These are phyloP conservation scores for Meteorus cinctellus DNA, from an alignment of 2,888 invertebrate species.

Conservation along the genomic window DNA sequence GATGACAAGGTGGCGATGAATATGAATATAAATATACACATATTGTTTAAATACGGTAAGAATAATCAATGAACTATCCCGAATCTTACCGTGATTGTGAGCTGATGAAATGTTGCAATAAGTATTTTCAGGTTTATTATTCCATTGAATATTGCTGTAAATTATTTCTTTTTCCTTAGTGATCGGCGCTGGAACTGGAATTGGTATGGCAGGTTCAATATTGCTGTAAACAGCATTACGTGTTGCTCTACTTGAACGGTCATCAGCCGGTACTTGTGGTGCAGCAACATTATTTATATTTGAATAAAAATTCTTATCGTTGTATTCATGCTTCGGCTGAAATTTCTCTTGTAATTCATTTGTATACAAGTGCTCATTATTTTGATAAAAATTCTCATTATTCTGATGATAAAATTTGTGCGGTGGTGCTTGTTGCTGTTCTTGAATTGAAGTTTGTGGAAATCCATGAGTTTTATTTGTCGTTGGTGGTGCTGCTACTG, in stretches of 20 bases:
- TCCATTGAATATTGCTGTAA: conserved; percentile 76
- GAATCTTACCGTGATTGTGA: conserved; percentile 60
- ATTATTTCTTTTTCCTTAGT: conserved; percentile 74
- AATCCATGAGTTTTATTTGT: conserved; percentile 11
- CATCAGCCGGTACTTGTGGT: conserved; percentile 64
- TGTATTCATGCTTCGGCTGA: conserved; percentile 64
- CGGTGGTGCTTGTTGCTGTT: not conserved
- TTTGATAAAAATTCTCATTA: conserved; percentile 62
- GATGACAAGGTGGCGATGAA: too few relatives aligned
- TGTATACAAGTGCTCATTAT: conserved; percentile 65
- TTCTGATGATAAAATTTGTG: conserved; percentile 47
- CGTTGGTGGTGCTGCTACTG: conserved; percentile 63
- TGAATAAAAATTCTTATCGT: conserved; percentile 69
- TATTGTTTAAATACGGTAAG: too few relatives aligned
- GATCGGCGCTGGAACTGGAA: conserved; percentile 61
- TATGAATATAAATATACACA: too few relatives aligned
- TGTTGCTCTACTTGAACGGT: conserved; percentile 59
- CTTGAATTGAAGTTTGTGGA: not conserved
- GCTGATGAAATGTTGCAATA: conserved; percentile 77
- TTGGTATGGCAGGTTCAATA: conserved; percentile 63
- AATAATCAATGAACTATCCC: too few relatives aligned
- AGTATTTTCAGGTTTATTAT: conserved; percentile 73
- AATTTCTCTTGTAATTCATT: conserved; percentile 65
- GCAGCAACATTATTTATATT: conserved; percentile 67
- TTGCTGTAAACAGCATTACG: conserved; percentile 71